Percentiles rank a stretch among this genome's conserved stretches.
phyloP scores from a whole-genome alignment of 1,140 invertebrate species.

The Leptinotarsa texana region DNA sequence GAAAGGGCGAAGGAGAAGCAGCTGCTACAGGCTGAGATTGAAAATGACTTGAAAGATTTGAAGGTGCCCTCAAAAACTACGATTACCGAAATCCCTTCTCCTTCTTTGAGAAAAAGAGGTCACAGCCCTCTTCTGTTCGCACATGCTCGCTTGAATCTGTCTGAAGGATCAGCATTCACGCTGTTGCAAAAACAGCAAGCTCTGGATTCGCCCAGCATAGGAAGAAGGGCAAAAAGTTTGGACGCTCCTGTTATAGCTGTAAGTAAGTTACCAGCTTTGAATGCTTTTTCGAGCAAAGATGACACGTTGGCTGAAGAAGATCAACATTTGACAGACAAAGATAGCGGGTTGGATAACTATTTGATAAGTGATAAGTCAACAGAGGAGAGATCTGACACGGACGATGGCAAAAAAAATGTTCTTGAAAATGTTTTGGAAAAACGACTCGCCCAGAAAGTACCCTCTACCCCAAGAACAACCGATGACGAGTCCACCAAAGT shows the following conservation, averaged over 20 bases:
- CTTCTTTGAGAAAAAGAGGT: constrained; percentile 65
- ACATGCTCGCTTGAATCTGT: constrained; percentile 75
- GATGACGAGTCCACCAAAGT: constrained; percentile 11
- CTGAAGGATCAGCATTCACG: constrained; percentile 76
- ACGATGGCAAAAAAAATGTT: constrained; percentile 44
- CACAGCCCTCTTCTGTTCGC: constrained; percentile 79
- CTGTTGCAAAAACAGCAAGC: constrained; percentile 74
- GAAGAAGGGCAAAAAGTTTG: constrained; percentile 77
- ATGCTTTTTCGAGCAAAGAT: constrained; percentile 85
- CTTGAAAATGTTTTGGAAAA: neutral
- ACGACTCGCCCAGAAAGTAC: neutral
- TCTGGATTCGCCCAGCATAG: constrained; percentile 71
- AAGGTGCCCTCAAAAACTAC: constrained; percentile 53
- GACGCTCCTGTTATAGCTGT: constrained; percentile 81
- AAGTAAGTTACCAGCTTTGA: constrained; percentile 76
- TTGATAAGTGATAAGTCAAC: constrained; percentile 51
- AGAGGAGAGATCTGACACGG: constrained; percentile 55
- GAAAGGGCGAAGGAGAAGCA: constrained; percentile 50
- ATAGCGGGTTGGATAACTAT: constrained; percentile 43
- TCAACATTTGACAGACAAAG: constrained; percentile 42
- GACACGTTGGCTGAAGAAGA: constrained; percentile 77
- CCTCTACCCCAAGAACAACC: neutral
- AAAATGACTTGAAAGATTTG: constrained; percentile 51
- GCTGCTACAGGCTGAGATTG: constrained; percentile 50
- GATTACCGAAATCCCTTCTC: constrained; percentile 57